A percentile compares a stretch with the other conserved stretches of the same genome.
Evolutionary conservation across 2,888 invertebrate genomes (phyloP).

Genomic region (Macrosiphum euphorbiae): DNA sequence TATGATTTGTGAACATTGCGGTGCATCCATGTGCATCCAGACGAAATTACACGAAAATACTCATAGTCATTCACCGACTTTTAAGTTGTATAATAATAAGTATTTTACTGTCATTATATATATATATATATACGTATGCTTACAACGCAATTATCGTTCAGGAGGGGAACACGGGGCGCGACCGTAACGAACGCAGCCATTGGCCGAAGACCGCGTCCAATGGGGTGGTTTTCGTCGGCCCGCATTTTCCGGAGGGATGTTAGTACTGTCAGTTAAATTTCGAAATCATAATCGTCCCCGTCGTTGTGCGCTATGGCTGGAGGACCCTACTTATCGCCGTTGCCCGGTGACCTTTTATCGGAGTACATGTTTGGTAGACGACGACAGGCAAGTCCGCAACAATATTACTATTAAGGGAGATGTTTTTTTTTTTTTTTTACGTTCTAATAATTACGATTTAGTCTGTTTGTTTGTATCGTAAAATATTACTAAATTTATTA

Average conservation of each 20-base stretch:
- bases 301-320: conserved; percentile 78
- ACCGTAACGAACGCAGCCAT: conserved; percentile 33
- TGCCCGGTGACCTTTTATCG: conserved; percentile 89
- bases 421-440: conserved; percentile 65
- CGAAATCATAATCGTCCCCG: conserved; percentile 50
- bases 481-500: background rate
- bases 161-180: conserved; percentile 8
- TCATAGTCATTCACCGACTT: background rate
- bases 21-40: background rate
- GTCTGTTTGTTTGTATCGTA: too few species aligned
- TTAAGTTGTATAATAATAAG: background rate
- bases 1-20: background rate
- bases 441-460: background rate
- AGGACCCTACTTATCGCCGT: conserved; percentile 86
- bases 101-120: conserved; percentile 28
- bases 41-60: background rate
- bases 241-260: conserved; percentile 52
- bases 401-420: background rate
- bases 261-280: conserved; percentile 55
- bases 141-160: background rate
- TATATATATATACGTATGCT: background rate
- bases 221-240: conserved; percentile 26
- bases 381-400: conserved; percentile 74
- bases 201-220: conserved; percentile 38
- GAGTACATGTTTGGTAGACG: conserved; percentile 94